These are phyloP conservation scores for Artibeus lituratus DNA, from an alignment of 2,797 vertebrate species.

Conservation along the genomic window DNA sequence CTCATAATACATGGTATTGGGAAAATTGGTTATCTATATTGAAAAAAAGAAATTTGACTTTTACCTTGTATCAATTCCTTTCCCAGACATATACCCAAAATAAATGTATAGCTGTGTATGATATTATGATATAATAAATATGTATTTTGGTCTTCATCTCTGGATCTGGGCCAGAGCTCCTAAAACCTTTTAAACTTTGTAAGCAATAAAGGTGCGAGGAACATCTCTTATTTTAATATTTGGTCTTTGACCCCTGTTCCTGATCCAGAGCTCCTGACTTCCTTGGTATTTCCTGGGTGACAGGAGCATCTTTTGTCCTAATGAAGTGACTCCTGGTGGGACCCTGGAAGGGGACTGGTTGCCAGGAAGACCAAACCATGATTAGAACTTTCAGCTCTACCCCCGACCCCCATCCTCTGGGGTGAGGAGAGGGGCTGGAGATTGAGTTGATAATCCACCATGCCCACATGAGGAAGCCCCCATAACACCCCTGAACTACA, in stretches of 20 bases:
- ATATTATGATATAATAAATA: background rate
- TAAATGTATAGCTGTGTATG: background rate
- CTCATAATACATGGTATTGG: background rate
- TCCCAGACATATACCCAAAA: background rate
- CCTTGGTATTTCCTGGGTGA: background rate
- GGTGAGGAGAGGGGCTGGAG: background rate
- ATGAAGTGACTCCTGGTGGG: background rate
- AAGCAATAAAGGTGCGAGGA: background rate
- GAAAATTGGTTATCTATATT: background rate
- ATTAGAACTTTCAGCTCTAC: background rate
- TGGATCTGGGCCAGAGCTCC: background rate
- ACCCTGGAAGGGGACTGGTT: background rate
- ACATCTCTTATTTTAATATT: background rate
- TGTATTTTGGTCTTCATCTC: background rate
- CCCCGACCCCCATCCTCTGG: background rate
- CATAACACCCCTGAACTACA: background rate
- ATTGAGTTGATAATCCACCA: background rate
- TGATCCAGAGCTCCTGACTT: background rate
- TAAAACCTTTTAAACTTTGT: background rate
- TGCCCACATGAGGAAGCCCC: background rate
- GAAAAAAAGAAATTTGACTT: background rate
- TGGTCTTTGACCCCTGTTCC: background rate
- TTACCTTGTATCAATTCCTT: background rate
- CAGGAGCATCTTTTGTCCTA: background rate
- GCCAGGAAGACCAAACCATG: background rate